Evolutionary conservation across 2,888 invertebrate species (phyloP), one percentile per base, ranked within the genome.

Genomic region (Agriotes lineatus): DNA sequence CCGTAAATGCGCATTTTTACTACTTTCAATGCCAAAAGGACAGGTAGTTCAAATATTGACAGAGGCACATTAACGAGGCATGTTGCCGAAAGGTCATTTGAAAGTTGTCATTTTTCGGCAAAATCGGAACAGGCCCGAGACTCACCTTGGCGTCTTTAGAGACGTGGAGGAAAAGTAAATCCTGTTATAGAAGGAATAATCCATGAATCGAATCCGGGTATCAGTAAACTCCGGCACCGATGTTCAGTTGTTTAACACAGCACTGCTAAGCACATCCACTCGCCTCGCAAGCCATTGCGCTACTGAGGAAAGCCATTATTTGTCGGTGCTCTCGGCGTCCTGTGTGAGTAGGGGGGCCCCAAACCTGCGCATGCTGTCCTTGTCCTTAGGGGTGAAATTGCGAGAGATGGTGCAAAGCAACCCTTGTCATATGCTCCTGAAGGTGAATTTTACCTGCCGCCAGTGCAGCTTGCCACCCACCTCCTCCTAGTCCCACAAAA

Each of bases 401-500:
- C 69, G 35, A 57, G 35, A 54, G 57, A 44, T 62, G 57, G 39
- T 67, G 63, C 30, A 67, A 65, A 65, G 33, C 70, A 70, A 65
- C 70, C 68, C 70, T 62, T 54, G 56, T 63, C 56, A 59, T 62
- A 61, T 66, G 70, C 42, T 39, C 64, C 50, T 71, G 61, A 74
- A 74, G 73, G 75, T 74, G 74, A 73, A 74, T 73, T 72, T 72
- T 76, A 76, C 76, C 76, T 76, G 77, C 77, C 70, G 70, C 7
- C 3, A 72, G 74, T 77, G 75, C 79, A 79, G 76, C 78, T 76
- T 77, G 78, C 79, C 80, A 78, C 79, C 80, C 80, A 77, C 80
- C 74, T 74, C 73, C 74, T 63, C 72, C 74, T 65, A 48, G 68
- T 39, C 20, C 67, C 61, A 64, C 63, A 71, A 68, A 74, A 72